Evolutionary conservation across 2,113 vertebrate species (phyloP).

Genomic region (Dascyllus trimaculatus): DNA sequence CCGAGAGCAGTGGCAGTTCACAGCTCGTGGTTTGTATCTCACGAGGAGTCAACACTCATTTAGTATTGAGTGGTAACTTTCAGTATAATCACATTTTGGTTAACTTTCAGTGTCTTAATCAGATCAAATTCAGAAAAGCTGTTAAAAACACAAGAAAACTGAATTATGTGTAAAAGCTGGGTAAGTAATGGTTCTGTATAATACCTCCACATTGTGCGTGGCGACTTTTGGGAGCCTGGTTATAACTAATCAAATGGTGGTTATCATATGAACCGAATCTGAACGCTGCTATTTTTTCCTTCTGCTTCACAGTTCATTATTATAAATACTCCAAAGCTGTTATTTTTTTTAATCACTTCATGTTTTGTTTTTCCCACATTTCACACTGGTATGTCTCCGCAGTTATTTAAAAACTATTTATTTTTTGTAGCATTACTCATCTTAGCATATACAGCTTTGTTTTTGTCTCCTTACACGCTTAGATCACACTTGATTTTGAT

Average conservation of each 20-base stretch:
- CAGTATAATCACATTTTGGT: constrained; percentile 12
- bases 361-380: not conserved
- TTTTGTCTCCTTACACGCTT: not conserved
- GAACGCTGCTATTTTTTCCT: constrained; percentile 15
- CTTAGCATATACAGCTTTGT: not conserved
- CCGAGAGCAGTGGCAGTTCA: constrained; percentile 39
- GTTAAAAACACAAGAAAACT: not conserved
- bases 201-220: not conserved
- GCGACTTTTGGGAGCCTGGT: constrained; percentile 9
- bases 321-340: constrained; percentile 44
- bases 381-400: constrained; percentile 9
- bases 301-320: constrained; percentile 16
- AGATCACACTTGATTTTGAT: constrained; percentile 28
- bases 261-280: constrained; percentile 20
- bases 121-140: constrained; percentile 5
- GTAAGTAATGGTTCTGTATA: constrained; percentile 4
- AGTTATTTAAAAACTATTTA: constrained; percentile 1
- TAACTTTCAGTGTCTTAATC: constrained; percentile 39
- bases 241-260: constrained; percentile 9
- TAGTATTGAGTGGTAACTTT: constrained; percentile 36
- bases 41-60: constrained; percentile 8
- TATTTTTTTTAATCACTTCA: not conserved
- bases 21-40: constrained; percentile 32
- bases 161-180: not conserved
- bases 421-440: not conserved